A percentile compares a stretch with the other conserved stretches of the same genome.
Evolutionary conservation across 2,797 vertebrate genomes (phyloP).

Genomic region (Siniperca scherzeri): DNA sequence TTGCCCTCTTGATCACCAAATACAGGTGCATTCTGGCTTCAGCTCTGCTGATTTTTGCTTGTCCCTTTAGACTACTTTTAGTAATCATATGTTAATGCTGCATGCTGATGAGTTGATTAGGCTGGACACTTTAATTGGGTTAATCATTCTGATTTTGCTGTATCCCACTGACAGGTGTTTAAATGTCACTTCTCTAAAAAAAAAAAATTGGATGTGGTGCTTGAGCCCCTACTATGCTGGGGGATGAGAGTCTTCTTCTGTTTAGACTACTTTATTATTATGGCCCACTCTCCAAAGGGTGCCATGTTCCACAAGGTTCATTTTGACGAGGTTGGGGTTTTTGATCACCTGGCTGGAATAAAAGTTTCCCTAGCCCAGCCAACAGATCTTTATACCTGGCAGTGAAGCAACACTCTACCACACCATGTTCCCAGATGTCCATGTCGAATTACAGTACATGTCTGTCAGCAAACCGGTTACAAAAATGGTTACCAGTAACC

Average conservation of each 20-base stretch:
- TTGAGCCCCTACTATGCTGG: too few relatives aligned
- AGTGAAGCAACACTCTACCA: background rate
- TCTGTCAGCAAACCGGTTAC: background rate
- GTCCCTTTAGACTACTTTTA: background rate
- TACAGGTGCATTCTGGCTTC: background rate
- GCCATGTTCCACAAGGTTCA: background rate
- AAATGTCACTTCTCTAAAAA: too few relatives aligned
- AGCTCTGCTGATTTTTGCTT: background rate
- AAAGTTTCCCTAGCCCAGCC: background rate
- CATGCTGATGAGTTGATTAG: background rate
- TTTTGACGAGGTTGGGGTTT: background rate
- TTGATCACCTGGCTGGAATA: background rate
- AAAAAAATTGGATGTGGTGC: too few relatives aligned
- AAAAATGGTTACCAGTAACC: background rate
- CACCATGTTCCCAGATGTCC: background rate
- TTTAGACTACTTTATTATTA: background rate
- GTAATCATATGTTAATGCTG: background rate
- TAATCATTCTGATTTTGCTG: background rate
- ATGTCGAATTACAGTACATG: background rate
- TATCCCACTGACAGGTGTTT: background rate
- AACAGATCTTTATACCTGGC: background rate
- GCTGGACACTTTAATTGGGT: background rate
- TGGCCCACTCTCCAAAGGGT: background rate
- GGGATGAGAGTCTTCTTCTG: too few relatives aligned
- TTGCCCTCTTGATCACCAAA: background rate